phyloP scores from a whole-genome alignment of 2,888 invertebrate genomes.

The Saturnia japonica region DNA sequence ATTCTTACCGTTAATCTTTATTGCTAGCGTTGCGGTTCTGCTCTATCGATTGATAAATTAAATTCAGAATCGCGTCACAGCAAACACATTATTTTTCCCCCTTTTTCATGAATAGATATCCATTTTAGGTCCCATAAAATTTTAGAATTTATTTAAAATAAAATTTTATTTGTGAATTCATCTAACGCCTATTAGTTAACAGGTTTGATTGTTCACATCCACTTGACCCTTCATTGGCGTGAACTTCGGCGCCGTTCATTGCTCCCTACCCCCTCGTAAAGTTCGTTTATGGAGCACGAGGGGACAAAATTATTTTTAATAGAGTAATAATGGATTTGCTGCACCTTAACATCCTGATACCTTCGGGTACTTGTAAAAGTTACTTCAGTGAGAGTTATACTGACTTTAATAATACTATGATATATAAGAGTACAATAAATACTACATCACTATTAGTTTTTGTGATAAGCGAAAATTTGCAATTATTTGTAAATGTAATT shows the following conservation, averaged over 20 bases:
- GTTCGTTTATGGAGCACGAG: conserved; percentile 53
- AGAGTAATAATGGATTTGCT: conserved; percentile 56
- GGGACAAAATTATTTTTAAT: conserved; percentile 55
- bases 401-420: background rate
- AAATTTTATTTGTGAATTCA: conserved; percentile 32
- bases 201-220: conserved; percentile 45
- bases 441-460: background rate
- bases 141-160: too few species aligned
- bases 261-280: conserved; percentile 54
- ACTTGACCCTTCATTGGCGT: conserved; percentile 57
- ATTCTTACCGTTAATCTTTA: background rate
- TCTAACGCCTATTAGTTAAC: conserved; percentile 11
- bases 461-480: background rate
- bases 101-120: too few species aligned
- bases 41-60: too few species aligned
- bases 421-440: background rate
- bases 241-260: conserved; percentile 54
- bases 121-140: too few species aligned
- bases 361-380: background rate
- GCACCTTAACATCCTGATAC: conserved; percentile 23
- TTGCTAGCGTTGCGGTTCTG: background rate
- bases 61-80: too few species aligned
- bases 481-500: background rate
- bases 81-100: too few species aligned
- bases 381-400: background rate